Base-by-base conservation (phyloP, 2,888 invertebrate species). In the Ophion obscuratus region DNA sequence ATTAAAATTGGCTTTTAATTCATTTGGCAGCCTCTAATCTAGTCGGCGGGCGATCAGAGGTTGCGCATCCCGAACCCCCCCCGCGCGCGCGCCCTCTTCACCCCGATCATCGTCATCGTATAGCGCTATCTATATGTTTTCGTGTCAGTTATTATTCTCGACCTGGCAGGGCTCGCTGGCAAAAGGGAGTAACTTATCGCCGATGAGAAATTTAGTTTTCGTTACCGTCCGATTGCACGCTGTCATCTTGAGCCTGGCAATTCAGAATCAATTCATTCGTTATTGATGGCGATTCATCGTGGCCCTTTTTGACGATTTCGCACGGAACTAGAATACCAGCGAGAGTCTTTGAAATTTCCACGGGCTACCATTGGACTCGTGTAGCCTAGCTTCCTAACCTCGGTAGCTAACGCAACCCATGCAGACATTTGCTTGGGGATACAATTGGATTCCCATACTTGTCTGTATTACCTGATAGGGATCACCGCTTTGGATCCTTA, bases 1-100 rank as follows among this genome's bases (percentile, higher is more conserved):
- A 94, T 94, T 94, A 94, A 94, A 94, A 94, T 94, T 94, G 93
- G 91, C 93, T 94, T 94, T 94, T 93, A 94, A 94, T 94, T 94
- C 93, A 94, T 94, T 94, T 93, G 94, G 91, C 92, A 93, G 93
- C 92, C 94, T 94, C 93, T 94, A 94, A 94, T 94, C 94, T 94
- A 90, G 86, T 70, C 85, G 91, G 89, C 92, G 90, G 90, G 89
- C 92, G 92, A 93, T 93, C 93, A 92, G 91, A 89, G 90, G 89
- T 86, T 87, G 83, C 80, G 78, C 83, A 76, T 87, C 81, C 85
- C 76, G 70, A 61, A 64, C 70, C 27, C 64, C 64, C 67, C 64
- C 44, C 67, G 31, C 47, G 53, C 31, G n/a, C 74, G 66, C 79
- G 68, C 68, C 79, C 85, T 83, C 70, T 71, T 71, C 76, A 83